phyloP scores from a whole-genome alignment of 1,140 invertebrate species.

The Lasioglossum albipes region DNA sequence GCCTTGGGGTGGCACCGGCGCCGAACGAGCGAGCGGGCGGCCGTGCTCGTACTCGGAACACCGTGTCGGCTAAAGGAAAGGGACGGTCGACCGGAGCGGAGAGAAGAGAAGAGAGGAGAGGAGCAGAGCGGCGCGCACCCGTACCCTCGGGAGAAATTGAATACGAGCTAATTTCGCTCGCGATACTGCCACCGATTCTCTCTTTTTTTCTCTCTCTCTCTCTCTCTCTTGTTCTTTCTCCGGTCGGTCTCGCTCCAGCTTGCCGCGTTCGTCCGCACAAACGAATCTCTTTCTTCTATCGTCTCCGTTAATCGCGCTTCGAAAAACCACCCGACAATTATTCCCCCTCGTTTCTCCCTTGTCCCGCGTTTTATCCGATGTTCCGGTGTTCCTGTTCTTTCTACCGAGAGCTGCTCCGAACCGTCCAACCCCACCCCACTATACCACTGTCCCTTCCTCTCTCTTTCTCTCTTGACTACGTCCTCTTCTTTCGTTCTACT shows the following conservation, averaged over 20 bases:
- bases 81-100: constrained; percentile 4
- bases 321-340: constrained; percentile 52
- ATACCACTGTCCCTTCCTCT: no score
- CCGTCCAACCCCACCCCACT: no score
- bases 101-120: no score
- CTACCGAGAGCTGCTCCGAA: no score
- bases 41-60: constrained; percentile 44
- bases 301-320: constrained; percentile 55
- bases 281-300: constrained; percentile 54
- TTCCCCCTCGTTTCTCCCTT: constrained; percentile 17
- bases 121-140: constrained; percentile 19
- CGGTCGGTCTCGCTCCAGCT: constrained; percentile 6
- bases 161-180: constrained; percentile 79
- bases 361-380: not conserved
- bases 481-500: not conserved
- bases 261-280: constrained; percentile 45
- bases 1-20: constrained; percentile 73
- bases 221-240: constrained; percentile 23
- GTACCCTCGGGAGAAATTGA: constrained; percentile 77
- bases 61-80: constrained; percentile 46
- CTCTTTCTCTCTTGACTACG: not conserved
- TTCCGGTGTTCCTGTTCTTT: not conserved
- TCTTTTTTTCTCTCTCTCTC: constrained; percentile 37
- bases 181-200: constrained; percentile 68
- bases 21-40: constrained; percentile 33